Evolutionary conservation across 2,888 invertebrate genomes (phyloP), one percentile per base, ranked within the genome.

Genomic region (Brachyptera putata): DNA sequence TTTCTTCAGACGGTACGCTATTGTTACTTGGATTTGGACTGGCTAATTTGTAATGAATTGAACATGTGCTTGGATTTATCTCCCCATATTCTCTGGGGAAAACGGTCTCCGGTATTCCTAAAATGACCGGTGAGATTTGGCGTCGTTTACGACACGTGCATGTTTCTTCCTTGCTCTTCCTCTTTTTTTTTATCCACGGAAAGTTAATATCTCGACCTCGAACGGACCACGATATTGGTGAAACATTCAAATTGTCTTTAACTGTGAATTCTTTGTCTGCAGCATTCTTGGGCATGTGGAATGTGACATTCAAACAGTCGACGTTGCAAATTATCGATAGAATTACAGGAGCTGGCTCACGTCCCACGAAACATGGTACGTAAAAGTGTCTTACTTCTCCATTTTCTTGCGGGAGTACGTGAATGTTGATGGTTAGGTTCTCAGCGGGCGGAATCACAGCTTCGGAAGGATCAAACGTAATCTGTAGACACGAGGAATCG

Each of bases 341-440:
- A 26, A 69, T 66, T 30, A 72, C 63, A 1, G 70, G 69, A 58
- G 67, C 64, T 11, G 67, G 67, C 13, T 60, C 65, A 26, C 67
- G 61, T 14, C 73, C 71, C n/a, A 74, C 65, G 61, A 72, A 72
- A 60, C 76, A 76, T 1, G 75, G 75, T 3, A 76, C 60, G 49
- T 68, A 70, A 25, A 75, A 64, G 25, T 73, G 67, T 21, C 73
- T 71, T 16, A 76, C 67, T 11, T 70, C 63, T n/a, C 78, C 77
- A 36, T 4, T 36, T 21, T 53, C 34, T 18, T 36, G 13, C 9
- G 53, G 36, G 7, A 18, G 3, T 5, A 53, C 22, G 18, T 3
- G 13, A 7, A 53, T 36, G 11, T 11, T 16, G 2, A 53, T 5
- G 2, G 2, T 3, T 2, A 16, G 16, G 16, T 13, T 22, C 13